Base-by-base conservation (phyloP, 2,888 invertebrate species). In the Pachliopta kotzebuea region DNA sequence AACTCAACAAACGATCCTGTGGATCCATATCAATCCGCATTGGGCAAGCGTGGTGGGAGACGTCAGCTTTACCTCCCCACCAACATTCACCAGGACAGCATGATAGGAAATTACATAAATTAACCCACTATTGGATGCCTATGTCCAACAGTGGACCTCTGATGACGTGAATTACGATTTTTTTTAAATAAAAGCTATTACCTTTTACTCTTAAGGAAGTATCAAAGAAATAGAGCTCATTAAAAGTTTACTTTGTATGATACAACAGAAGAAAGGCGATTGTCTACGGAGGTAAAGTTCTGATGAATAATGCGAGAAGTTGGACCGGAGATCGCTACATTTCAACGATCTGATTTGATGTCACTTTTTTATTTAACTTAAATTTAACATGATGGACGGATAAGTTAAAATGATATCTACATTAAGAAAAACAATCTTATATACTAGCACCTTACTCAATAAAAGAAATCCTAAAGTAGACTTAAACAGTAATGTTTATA, bases 281-380 rank as follows among this genome's bases (percentile, higher is more conserved):
- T 70, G 72, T 73, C 71, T 70, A 67, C 66, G 65, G 65, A 65
- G 68, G 66, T 69, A 70, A 63, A 74, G 73, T 72, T 74, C 66
- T 64, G 67, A 69, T 74, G 72, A 75, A 71, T 75, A 72, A 74
- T 73, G 71, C 67, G 64, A 37, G 49, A 72, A 74, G 68, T 74
- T 71, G 53, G 31, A 52, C 42, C 49, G 17, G 42, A 62, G 56
- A 56, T 65, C 26, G 58, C 66, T 65, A 63, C 61, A 62, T 58
- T 68, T 65, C 37, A 37, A 1, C 45, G 18, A 45, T 45, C 60
- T 60, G 69, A 67, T 72, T 64, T 67, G 57, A 61, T 63, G 65
- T 54, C 49, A 23, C 54, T 53, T 65, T 1, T 68, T 68, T 61
- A 65, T 63, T 60, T 56, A 60, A 60, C 52, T 29, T 52, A 50